Evolutionary conservation across 2,797 vertebrate species (phyloP).

Genomic region (Enteromius anoplus): DNA sequence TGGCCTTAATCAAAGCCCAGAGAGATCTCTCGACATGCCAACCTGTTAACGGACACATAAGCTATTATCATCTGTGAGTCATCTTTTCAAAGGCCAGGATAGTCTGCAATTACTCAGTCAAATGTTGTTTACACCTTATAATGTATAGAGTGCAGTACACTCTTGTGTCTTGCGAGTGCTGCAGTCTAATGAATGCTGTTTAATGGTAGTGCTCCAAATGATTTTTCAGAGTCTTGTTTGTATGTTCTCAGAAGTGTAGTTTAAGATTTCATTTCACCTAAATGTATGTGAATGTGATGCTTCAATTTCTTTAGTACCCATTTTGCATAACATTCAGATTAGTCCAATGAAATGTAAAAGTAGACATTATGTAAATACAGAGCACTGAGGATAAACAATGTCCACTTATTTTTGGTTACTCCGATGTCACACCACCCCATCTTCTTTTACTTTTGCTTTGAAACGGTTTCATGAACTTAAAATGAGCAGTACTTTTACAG

Average conservation of each 20-base stretch:
- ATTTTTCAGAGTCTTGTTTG: not conserved
- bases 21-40: constrained; percentile 55
- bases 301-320: not conserved
- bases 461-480: not conserved
- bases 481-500: not conserved
- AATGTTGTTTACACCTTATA: constrained; percentile 8
- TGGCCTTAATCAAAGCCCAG: constrained; percentile 65
- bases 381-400: not conserved
- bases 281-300: not conserved
- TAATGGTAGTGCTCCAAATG: not conserved
- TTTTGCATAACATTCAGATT: constrained; percentile 4
- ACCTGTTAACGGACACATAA: constrained; percentile 53
- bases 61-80: constrained; percentile 52
- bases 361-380: constrained; percentile 14
- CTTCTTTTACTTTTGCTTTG: constrained; percentile 11
- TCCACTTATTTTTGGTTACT: not conserved
- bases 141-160: not conserved
- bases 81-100: constrained; percentile 51
- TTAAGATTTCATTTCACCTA: not conserved
- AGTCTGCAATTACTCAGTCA: constrained; percentile 33
- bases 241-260: not conserved
- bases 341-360: constrained; percentile 15
- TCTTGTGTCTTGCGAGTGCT: not conserved
- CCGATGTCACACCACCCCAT: not conserved
- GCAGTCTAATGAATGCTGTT: not conserved